A percentile compares a stretch with the other conserved stretches of the same genome.
These are phyloP conservation scores for Villa cingulata DNA, from an alignment of 2,888 invertebrate genomes.

Conservation along the genomic window DNA sequence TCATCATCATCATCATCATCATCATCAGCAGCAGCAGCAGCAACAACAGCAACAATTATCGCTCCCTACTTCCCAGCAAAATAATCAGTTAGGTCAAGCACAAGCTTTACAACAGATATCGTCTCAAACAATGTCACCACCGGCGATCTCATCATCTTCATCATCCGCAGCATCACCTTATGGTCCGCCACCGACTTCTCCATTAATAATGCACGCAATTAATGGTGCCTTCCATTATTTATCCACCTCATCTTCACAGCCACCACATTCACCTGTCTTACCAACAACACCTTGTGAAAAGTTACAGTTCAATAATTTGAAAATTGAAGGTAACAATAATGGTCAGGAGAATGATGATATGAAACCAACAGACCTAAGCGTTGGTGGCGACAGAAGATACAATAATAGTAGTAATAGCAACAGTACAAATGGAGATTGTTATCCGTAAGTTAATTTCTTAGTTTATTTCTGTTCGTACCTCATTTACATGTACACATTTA, in stretches of 20 bases:
- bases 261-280: slow-evolving; percentile 31
- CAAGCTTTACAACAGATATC: slow-evolving; percentile 14
- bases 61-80: slow-evolving; percentile 9
- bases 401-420: slow-evolving; percentile 6
- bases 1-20: slow-evolving; percentile 10
- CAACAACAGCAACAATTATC: slow-evolving; percentile 13
- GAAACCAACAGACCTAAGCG: slow-evolving; percentile 55
- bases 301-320: slow-evolving; percentile 31
- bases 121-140: slow-evolving; percentile 3
- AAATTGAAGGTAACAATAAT: slow-evolving; percentile 31
- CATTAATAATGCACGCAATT: slow-evolving; percentile 34
- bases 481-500: no score
- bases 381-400: slow-evolving; percentile 17
- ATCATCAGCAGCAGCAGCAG: slow-evolving; percentile 8
- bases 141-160: slow-evolving; percentile 20
- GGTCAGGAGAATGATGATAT: slow-evolving; percentile 42
- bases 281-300: slow-evolving; percentile 27
- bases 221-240: slow-evolving; percentile 35
- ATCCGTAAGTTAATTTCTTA: slow-evolving; percentile 29
- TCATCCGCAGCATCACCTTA: slow-evolving; percentile 30
- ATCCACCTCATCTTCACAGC: slow-evolving; percentile 27
- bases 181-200: slow-evolving; percentile 33
- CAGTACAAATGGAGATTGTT: slow-evolving; percentile 26
- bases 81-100: slow-evolving; percentile 25
- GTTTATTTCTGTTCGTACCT: no score